Evolutionary conservation across 53 echinoderm and acorn worm species (phyloP).

Genomic region (Temnopleurus reevesii): DNA sequence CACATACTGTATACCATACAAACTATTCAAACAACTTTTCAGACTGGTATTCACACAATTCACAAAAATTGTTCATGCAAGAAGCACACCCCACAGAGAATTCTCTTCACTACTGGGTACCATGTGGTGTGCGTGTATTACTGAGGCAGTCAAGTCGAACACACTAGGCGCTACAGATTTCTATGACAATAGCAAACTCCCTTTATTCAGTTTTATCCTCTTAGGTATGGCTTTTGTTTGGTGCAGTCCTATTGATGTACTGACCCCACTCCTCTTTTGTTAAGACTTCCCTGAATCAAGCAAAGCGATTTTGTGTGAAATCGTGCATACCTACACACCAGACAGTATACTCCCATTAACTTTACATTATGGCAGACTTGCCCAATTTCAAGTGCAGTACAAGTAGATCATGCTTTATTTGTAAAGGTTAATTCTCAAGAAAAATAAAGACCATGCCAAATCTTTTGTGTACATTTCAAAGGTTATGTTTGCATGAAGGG

Average conservation of each 20-base stretch:
- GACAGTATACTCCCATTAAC: too few species aligned
- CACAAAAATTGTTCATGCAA: constrained; percentile 5
- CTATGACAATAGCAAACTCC: constrained; percentile 13
- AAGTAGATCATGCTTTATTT: background rate
- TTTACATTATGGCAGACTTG: too few species aligned
- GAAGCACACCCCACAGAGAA: background rate
- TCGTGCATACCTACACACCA: background rate
- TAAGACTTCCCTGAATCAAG: background rate
- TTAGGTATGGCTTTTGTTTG: background rate
- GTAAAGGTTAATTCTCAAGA: background rate
- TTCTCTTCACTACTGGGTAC: background rate
- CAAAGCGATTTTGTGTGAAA: background rate
- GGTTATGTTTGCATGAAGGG: constrained; percentile 13
- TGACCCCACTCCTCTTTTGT: background rate
- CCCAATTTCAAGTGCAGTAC: background rate
- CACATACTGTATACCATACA: background rate
- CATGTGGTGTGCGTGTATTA: background rate
- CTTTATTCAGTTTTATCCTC: background rate
- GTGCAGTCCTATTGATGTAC: background rate
- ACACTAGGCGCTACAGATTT: background rate
- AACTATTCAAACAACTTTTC: background rate
- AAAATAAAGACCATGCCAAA: background rate
- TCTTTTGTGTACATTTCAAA: constrained; percentile 19
- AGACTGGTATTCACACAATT: background rate
- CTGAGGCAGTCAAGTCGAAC: background rate